phyloP scores from a whole-genome alignment of 2,113 vertebrate genomes.

The Ranitomeya imitator region DNA sequence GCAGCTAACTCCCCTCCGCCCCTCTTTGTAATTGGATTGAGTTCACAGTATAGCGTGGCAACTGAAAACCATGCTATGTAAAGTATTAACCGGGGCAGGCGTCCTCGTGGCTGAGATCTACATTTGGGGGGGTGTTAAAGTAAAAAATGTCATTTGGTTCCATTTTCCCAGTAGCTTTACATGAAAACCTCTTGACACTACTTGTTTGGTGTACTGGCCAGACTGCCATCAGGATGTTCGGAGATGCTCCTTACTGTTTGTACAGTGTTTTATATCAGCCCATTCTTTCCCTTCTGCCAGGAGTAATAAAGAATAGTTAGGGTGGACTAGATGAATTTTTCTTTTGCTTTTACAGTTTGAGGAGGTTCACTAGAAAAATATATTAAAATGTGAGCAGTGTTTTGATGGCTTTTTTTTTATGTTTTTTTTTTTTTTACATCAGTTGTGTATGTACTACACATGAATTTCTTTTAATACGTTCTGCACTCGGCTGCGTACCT shows the following conservation, averaged over 20 bases:
- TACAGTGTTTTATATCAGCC: conserved; percentile 75
- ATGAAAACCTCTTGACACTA: conserved; percentile 29
- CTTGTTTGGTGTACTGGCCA: conserved; percentile 74
- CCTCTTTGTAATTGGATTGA: conserved; percentile 64
- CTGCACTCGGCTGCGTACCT: conserved; percentile 64
- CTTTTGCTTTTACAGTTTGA: conserved; percentile 65
- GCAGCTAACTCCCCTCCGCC: conserved; percentile 16
- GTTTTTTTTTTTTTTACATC: conserved; percentile 58
- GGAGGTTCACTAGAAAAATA: conserved; percentile 61
- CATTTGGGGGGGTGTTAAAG: not conserved
- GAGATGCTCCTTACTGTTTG: conserved; percentile 81
- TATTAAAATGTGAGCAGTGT: conserved; percentile 68
- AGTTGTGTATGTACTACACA: conserved; percentile 69
- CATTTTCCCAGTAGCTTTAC: conserved; percentile 19
- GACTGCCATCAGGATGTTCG: conserved; percentile 78
- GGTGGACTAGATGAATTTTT: conserved; percentile 66
- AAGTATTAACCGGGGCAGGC: conserved; percentile 51
- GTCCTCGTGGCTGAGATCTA: not conserved
- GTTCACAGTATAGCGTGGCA: conserved; percentile 80
- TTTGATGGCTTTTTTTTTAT: conserved; percentile 66
- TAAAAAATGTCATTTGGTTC: not conserved
- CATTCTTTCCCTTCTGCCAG: conserved; percentile 55
- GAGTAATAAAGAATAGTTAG: conserved; percentile 80
- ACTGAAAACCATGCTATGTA: conserved; percentile 68
- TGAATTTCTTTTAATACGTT: conserved; percentile 67